phyloP scores from a whole-genome alignment of 1,140 invertebrate genomes.

The Zaprionus camerounensis region DNA sequence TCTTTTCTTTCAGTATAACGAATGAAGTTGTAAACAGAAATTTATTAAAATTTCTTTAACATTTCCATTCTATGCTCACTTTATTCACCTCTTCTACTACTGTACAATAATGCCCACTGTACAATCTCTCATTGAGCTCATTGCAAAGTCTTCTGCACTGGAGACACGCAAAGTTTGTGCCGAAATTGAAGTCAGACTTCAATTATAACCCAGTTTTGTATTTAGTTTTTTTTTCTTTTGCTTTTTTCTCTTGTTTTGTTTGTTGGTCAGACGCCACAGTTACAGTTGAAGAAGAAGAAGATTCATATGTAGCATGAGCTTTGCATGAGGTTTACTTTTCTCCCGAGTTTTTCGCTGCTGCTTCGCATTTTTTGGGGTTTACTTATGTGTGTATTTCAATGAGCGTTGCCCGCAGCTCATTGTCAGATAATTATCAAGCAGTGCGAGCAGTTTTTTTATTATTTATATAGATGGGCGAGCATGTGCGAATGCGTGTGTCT shows the following conservation, averaged over 20 bases:
- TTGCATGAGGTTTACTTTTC: slow-evolving; percentile 22
- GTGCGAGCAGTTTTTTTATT: slow-evolving; percentile 30
- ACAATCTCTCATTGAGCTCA: background rate
- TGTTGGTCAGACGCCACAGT: slow-evolving; percentile 31
- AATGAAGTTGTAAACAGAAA: no score
- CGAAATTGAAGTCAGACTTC: slow-evolving; percentile 67
- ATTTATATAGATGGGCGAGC: slow-evolving; percentile 22
- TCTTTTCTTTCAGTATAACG: no score
- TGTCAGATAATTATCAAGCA: slow-evolving; percentile 76
- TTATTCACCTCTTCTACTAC: no score
- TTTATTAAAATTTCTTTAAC: no score
- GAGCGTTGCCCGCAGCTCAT: slow-evolving; percentile 54
- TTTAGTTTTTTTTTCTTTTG: slow-evolving; percentile 10
- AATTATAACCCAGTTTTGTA: slow-evolving; percentile 78
- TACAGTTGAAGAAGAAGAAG: slow-evolving; percentile 7
- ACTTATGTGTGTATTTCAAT: slow-evolving; percentile 46
- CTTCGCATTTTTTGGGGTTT: slow-evolving; percentile 30
- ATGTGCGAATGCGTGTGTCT: background rate
- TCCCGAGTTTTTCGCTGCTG: slow-evolving; percentile 26
- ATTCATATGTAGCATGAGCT: background rate
- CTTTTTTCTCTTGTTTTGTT: slow-evolving; percentile 48
- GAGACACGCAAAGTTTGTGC: slow-evolving; percentile 67
- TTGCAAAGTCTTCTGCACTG: background rate
- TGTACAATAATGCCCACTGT: background rate
- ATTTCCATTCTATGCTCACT: no score